A percentile compares a stretch with the other conserved stretches of the same genome.
These are phyloP conservation scores for Drosophila austrosaltans DNA, from an alignment of 2,888 invertebrate genomes.

Conservation along the genomic window DNA sequence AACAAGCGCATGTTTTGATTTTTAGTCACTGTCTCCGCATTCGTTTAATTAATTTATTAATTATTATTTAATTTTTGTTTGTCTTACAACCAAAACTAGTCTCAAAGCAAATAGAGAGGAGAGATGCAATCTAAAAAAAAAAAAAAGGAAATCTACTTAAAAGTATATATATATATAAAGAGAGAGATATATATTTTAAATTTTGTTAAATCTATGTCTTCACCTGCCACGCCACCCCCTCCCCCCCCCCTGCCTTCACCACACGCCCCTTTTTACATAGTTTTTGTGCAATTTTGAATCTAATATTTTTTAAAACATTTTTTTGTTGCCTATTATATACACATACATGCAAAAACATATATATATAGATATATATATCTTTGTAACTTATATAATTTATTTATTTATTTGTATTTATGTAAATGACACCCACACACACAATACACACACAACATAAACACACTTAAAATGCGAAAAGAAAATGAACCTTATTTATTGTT, in stretches of 20 bases:
- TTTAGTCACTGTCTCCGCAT: slow-evolving; percentile 17
- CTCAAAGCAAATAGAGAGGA: slow-evolving; percentile 25
- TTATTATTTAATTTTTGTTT: slow-evolving; percentile 25
- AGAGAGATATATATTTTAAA: slow-evolving; percentile 20
- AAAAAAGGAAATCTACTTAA: slow-evolving; percentile 14
- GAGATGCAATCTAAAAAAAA: slow-evolving; percentile 6
- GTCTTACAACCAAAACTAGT: slow-evolving; percentile 37
- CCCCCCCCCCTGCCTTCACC: background rate
- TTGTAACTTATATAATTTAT: slow-evolving; percentile 65
- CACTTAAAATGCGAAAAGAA: slow-evolving; percentile 31
- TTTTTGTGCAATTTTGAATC: slow-evolving; percentile 19
- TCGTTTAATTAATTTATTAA: slow-evolving; percentile 19
- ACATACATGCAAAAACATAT: slow-evolving; percentile 25
- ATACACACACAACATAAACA: slow-evolving; percentile 36
- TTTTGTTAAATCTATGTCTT: slow-evolving; percentile 7
- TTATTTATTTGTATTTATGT: slow-evolving; percentile 71
- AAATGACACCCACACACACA: slow-evolving; percentile 42
- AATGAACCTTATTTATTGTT: slow-evolving; percentile 9
- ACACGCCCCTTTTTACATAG: background rate
- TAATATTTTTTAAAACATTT: background rate
- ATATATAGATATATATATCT: slow-evolving; percentile 36
- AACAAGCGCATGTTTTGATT: slow-evolving; percentile 18
- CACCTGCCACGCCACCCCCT: background rate
- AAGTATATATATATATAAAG: slow-evolving; percentile 13
- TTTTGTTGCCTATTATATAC: slow-evolving; percentile 23